Evolutionary conservation across 2,797 vertebrate species (phyloP), one percentile per base, ranked within the genome.

Genomic region (Epinephelus awoara): DNA sequence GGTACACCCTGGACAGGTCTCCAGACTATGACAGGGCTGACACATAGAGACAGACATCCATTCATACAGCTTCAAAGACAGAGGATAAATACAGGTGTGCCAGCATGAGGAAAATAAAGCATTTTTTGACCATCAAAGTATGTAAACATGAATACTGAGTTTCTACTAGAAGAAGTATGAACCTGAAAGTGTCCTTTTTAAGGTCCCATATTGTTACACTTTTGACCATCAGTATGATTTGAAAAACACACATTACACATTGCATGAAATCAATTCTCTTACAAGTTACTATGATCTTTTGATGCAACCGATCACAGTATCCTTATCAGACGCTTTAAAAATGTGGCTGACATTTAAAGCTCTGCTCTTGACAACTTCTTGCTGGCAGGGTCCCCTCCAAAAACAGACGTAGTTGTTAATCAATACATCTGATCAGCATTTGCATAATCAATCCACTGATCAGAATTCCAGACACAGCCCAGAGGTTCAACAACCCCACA

Each of bases 371-470:
- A 70, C 63, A 61, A 29, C 54, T 80, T 75, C 54, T 57, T 1
- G 3, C 67, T 67, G 54, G 23, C 17, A 62, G 56, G 51, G 51
- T 75, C 67, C 58, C 47, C 42, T 79, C 75, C 77, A 79, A 91
- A 89, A 89, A 80, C 76, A 85, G 75, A 87, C 83, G 75, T 61
- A 55, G 86, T 72, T 85, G 77, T 87, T 88, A 82, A 91, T 94
- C 93, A 89, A 94, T 93, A 87, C 62, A 90, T 85, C 79, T 90
- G 91, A 93, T 92, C 86, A 92, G 79, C 75, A 89, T 92, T 85
- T 58, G 46, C 81, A 89, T 89, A 92, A 93, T 94, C 91, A 91
- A 93, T 93, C 62, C 69, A 87, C 88, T 91, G 83, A 92, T 94
- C 87, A 90, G 82, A 91, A 94, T 94, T 93, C 92, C 68, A 88